Percentiles rank a stretch among this genome's conserved stretches.
Evolutionary conservation across 2,797 vertebrate genomes (phyloP).

Genomic region (Melanogrammus aeglefinus): DNA sequence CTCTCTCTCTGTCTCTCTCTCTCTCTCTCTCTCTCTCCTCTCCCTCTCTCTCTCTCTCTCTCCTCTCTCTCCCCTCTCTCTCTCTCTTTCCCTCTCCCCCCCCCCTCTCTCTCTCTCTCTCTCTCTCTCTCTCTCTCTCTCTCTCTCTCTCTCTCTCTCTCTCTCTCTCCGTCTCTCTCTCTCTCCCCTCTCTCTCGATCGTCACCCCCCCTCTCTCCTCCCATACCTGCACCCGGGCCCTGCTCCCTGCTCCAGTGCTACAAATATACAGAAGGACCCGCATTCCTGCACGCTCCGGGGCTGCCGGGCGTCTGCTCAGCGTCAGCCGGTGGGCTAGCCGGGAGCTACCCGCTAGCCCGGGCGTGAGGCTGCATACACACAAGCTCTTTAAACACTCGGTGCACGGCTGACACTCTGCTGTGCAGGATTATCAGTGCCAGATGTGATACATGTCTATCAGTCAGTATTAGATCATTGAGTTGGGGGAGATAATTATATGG

Average conservation of each 20-base stretch:
- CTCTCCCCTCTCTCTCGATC: too few relatives aligned
- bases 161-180: slow-evolving; percentile 6
- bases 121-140: not conserved
- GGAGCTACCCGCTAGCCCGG: not conserved
- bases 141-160: slow-evolving; percentile 24
- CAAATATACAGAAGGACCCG: slow-evolving; percentile 52
- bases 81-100: too few relatives aligned
- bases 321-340: not conserved
- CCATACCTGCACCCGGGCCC: slow-evolving; percentile 54
- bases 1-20: not conserved
- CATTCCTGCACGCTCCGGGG: slow-evolving; percentile 46
- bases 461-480: too few relatives aligned
- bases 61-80: too few relatives aligned
- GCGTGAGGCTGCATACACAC: not conserved
- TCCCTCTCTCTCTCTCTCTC: too few relatives aligned
- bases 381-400: not conserved
- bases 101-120: not conserved
- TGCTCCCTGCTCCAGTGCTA: slow-evolving; percentile 54
- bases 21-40: not conserved
- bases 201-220: too few relatives aligned
- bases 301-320: slow-evolving; percentile 45
- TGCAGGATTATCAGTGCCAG: too few relatives aligned
- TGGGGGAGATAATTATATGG: too few relatives aligned
- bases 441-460: too few relatives aligned
- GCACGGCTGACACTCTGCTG: too few relatives aligned